Conservation (phyloP, 2,888 invertebrate genomes). For the Drosophila setosimentum region DNA sequence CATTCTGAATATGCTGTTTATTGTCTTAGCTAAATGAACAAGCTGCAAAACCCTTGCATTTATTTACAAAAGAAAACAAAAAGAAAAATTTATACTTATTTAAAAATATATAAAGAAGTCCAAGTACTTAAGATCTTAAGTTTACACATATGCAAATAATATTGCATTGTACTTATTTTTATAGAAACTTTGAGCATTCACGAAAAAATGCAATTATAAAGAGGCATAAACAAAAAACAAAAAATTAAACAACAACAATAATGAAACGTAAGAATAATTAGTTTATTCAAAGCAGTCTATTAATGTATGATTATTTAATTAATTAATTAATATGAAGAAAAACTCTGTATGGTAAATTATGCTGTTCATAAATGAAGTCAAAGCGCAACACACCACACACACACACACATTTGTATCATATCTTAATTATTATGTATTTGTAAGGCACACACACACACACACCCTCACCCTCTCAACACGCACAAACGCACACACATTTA, state of each 20-base stretch:
- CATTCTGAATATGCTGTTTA: constrained; percentile 5
- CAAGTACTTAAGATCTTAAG: constrained; percentile 18
- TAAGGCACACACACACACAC: constrained; percentile 11
- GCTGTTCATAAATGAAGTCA: constrained; percentile 81
- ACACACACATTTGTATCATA: constrained; percentile 31
- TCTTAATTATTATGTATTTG: constrained; percentile 19
- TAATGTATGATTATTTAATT: constrained; percentile 21
- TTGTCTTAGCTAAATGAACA: constrained; percentile 52
- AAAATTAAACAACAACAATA: not conserved
- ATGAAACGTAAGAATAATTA: constrained; percentile 25
- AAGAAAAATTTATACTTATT: constrained; percentile 9
- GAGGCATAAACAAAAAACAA: constrained; percentile 60
- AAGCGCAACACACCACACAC: constrained; percentile 40
- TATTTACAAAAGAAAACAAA: constrained; percentile 45
- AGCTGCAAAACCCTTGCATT: constrained; percentile 62
- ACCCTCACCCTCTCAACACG: constrained; percentile 2
- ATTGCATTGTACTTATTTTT: constrained; percentile 55
- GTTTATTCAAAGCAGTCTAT: constrained; percentile 5
- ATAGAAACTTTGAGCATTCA: constrained; percentile 36
- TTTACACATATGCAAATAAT: constrained; percentile 17
- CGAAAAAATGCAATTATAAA: constrained; percentile 63
- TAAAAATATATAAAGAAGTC: constrained; percentile 10
- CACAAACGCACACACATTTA: not conserved
- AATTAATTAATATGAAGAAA: constrained; percentile 30
- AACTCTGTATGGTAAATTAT: constrained; percentile 44